Evolutionary conservation across 1,140 invertebrate species (phyloP).

Genomic region (Drosophila punjabiensis): DNA sequence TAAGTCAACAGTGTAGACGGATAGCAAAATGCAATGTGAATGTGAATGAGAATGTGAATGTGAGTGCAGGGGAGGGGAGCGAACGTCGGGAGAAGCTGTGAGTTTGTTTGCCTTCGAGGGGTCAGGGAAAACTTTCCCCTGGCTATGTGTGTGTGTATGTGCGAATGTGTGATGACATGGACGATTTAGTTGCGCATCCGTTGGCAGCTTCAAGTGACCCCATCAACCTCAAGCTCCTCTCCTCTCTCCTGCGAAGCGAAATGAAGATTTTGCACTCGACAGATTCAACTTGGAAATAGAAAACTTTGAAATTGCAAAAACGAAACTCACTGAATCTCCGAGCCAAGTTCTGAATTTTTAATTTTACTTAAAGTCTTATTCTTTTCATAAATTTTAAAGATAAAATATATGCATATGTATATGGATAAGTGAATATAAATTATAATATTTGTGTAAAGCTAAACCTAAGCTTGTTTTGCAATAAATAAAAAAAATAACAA

Average conservation of each 20-base stretch:
- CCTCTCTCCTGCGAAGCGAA: neutral
- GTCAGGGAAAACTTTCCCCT: conserved; percentile 23
- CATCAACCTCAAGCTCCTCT: conserved; percentile 26
- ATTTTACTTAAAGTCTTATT: neutral
- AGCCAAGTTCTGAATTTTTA: conserved; percentile 19
- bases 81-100: neutral
- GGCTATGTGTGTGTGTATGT: conserved; percentile 12
- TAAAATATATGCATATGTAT: neutral
- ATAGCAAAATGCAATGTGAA: conserved; percentile 75
- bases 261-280: conserved; percentile 48
- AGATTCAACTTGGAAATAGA: conserved; percentile 38
- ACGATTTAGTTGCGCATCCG: conserved; percentile 74
- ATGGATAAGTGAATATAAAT: neutral
- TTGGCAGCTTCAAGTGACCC: conserved; percentile 58
- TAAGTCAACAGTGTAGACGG: conserved; percentile 82
- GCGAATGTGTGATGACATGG: conserved; percentile 65
- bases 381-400: conserved; percentile 11
- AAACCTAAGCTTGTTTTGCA: neutral
- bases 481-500: neutral
- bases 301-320: conserved; percentile 41
- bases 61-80: conserved; percentile 19
- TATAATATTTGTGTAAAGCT: neutral
- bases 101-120: conserved; percentile 5
- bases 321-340: conserved; percentile 19
- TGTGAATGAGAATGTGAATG: conserved; percentile 59